Evolutionary conservation across 2,888 invertebrate genomes (phyloP).

Genomic region (Xestia sexstrigata): DNA sequence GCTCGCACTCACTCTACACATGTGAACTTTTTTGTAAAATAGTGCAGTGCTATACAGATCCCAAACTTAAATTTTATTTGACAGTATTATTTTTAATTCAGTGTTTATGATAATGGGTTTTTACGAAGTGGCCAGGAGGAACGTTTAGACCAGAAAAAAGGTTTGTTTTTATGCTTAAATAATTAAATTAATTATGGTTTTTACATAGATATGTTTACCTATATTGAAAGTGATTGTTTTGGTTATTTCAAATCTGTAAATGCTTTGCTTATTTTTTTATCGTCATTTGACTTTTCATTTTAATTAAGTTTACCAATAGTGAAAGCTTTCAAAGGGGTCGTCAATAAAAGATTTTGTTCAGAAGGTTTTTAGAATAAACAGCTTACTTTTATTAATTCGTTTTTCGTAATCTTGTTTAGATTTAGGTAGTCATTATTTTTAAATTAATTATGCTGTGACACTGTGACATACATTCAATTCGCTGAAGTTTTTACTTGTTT

Average conservation of each 20-base stretch:
- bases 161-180: slow-evolving; percentile 62
- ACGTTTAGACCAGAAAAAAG: slow-evolving; percentile 71
- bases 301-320: slow-evolving; percentile 32
- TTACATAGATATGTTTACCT: slow-evolving; percentile 28
- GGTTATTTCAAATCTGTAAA: slow-evolving; percentile 3
- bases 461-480: background rate
- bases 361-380: background rate
- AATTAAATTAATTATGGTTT: slow-evolving; percentile 6
- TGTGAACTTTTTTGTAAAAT: slow-evolving; percentile 84
- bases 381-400: background rate
- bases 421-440: background rate
- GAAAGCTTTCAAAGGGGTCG: slow-evolving; percentile 3
- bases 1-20: slow-evolving; percentile 72
- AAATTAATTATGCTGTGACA: background rate
- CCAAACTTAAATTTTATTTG: slow-evolving; percentile 58
- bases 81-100: slow-evolving; percentile 64
- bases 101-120: slow-evolving; percentile 78
- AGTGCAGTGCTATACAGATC: slow-evolving; percentile 76
- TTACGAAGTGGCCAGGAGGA: slow-evolving; percentile 70
- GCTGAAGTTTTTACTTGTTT: background rate
- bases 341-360: slow-evolving; percentile 27
- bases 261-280: background rate
- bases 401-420: background rate
- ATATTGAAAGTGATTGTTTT: background rate
- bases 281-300: slow-evolving; percentile 20